Evolutionary conservation across 2,888 invertebrate genomes (phyloP).

Genomic region (Eristalis pertinax): DNA sequence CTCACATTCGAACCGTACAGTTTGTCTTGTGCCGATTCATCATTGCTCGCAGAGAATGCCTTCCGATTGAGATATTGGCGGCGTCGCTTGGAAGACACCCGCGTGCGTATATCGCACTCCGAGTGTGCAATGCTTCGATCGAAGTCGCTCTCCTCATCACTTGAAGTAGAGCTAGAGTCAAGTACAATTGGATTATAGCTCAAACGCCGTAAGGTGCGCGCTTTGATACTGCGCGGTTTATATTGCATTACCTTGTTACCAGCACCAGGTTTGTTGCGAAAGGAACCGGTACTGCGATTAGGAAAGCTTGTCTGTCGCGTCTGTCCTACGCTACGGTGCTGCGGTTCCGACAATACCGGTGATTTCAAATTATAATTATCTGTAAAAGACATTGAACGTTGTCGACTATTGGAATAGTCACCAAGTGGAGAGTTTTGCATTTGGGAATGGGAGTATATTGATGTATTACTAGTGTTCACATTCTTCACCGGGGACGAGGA

Average conservation of each 20-base stretch:
- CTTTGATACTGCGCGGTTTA: conserved; percentile 82
- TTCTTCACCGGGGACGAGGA: conserved; percentile 79
- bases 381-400: conserved; percentile 83
- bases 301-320: conserved; percentile 61
- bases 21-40: conserved; percentile 78
- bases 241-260: conserved; percentile 74
- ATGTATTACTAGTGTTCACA: conserved; percentile 77
- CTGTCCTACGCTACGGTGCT: conserved; percentile 73
- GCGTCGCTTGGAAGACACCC: conserved; percentile 77
- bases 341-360: conserved; percentile 78
- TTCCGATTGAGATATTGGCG: conserved; percentile 79
- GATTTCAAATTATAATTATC: conserved; percentile 81
- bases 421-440: conserved; percentile 72
- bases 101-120: conserved; percentile 83
- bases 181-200: conserved; percentile 84
- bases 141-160: conserved; percentile 82
- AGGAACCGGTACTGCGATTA: conserved; percentile 71
- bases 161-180: conserved; percentile 83
- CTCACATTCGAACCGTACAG: conserved; percentile 82
- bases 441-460: conserved; percentile 75
- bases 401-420: conserved; percentile 77
- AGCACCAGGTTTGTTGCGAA: conserved; percentile 70
- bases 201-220: conserved; percentile 82
- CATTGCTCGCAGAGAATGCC: conserved; percentile 76
- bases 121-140: conserved; percentile 82